phyloP scores from a whole-genome alignment of 2,797 vertebrate genomes.

The Coreius guichenoti region DNA sequence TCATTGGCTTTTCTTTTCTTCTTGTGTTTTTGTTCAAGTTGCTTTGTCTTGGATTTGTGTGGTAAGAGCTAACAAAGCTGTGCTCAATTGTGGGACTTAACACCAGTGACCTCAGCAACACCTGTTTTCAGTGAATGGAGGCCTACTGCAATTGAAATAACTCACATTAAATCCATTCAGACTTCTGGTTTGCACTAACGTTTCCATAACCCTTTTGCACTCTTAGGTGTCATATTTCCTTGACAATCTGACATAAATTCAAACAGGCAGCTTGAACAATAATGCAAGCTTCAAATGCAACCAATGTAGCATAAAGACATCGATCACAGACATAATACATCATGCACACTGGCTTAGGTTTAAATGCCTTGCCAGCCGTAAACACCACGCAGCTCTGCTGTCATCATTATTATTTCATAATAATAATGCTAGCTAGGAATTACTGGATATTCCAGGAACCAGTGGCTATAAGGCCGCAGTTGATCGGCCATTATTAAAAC shows the following conservation, averaged over 20 bases:
- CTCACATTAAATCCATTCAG: background rate
- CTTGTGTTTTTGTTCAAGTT: constrained; percentile 4
- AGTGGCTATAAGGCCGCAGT: background rate
- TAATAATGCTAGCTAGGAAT: constrained; percentile 10
- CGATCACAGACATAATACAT: background rate
- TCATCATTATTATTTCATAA: constrained; percentile 34
- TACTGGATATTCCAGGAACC: constrained; percentile 16
- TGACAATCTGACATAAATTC: background rate
- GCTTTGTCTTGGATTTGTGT: background rate
- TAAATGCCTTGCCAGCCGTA: constrained; percentile 1
- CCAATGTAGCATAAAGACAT: background rate
- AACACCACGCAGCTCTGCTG: background rate
- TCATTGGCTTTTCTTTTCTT: background rate
- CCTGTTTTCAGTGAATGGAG: background rate
- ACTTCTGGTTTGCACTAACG: background rate
- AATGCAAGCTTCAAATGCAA: background rate
- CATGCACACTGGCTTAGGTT: background rate
- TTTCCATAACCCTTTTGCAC: background rate
- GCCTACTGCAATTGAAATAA: background rate
- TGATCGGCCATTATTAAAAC: constrained; percentile 13
- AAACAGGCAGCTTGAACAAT: background rate
- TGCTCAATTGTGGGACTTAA: background rate
- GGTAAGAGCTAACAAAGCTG: constrained; percentile 1
- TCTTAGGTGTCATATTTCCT: background rate
- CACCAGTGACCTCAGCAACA: background rate